Percentiles rank a stretch among this genome's conserved stretches.
phyloP scores from a whole-genome alignment of 2,113 vertebrate genomes.

The Actenoides lindsayi region DNA sequence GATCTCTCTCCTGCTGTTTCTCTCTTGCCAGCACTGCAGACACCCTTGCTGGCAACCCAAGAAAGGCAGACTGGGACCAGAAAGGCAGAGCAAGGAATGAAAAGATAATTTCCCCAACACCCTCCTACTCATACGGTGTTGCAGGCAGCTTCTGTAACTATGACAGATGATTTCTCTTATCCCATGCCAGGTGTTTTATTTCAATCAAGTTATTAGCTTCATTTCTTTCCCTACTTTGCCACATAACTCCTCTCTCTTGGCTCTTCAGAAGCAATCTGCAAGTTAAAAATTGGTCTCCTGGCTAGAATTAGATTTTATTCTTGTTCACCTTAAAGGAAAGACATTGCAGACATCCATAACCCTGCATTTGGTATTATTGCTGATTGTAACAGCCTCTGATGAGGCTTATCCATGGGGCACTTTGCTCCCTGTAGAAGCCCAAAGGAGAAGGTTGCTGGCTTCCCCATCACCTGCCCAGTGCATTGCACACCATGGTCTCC shows the following conservation, averaged over 20 bases:
- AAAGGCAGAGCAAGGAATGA: background rate
- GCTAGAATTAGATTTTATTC: conserved; percentile 17
- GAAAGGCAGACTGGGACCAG: background rate
- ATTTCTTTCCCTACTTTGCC: conserved; percentile 13
- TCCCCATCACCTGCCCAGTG: background rate
- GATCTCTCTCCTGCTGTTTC: background rate
- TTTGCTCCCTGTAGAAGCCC: background rate
- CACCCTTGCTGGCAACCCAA: background rate
- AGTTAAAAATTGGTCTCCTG: conserved; percentile 30
- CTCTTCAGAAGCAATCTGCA: conserved; percentile 24
- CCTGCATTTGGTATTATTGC: background rate
- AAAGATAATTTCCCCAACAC: background rate
- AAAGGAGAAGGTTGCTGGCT: background rate
- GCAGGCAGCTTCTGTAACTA: background rate
- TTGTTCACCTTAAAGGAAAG: conserved; percentile 10
- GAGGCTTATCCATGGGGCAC: background rate
- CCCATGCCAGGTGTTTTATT: conserved; percentile 13
- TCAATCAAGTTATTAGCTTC: conserved; percentile 35
- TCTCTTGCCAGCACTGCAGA: background rate
- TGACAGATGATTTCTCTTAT: background rate
- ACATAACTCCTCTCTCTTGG: background rate
- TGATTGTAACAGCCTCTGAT: background rate
- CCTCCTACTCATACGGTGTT: background rate
- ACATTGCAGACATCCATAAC: background rate
- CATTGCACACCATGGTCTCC: accelerated